Evolutionary conservation across 2,888 invertebrate genomes (phyloP).

Genomic region (Chaetoderma sp.): DNA sequence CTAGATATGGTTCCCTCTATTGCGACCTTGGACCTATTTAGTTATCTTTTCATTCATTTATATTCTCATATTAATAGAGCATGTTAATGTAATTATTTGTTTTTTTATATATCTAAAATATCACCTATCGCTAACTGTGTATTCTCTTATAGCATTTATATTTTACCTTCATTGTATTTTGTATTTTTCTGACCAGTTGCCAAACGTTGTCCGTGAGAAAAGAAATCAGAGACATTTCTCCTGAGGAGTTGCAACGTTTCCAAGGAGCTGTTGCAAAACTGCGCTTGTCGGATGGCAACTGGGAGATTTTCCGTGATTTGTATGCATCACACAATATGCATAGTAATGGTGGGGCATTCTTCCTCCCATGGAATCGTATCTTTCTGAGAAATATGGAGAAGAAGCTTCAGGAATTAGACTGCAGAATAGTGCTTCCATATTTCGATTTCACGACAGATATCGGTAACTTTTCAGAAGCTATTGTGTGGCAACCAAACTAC

Average conservation of each 20-base stretch:
- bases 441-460: constrained; percentile 66
- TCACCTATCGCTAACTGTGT: too few species aligned
- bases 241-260: constrained; percentile 53
- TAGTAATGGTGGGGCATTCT: constrained; percentile 54
- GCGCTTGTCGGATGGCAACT: constrained; percentile 46
- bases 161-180: too few species aligned
- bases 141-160: too few species aligned
- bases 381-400: constrained; percentile 61
- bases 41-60: too few species aligned
- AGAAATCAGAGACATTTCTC: constrained; percentile 62
- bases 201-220: constrained; percentile 57
- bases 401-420: constrained; percentile 61
- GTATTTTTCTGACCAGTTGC: too few species aligned
- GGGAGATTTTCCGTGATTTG: constrained; percentile 60
- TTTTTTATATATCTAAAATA: too few species aligned
- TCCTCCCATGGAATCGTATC: constrained; percentile 64
- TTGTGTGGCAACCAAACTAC: constrained; percentile 64
- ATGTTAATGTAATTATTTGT: too few species aligned
- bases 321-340: constrained; percentile 63
- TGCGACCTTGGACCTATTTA: too few species aligned
- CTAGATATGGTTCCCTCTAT: too few species aligned
- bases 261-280: constrained; percentile 60
- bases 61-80: too few species aligned
- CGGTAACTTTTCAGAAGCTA: constrained; percentile 55
- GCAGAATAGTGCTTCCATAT: constrained; percentile 62